Conservation (phyloP, 2,797 vertebrate species). For the Poeciliopsis paucimaculata region DNA sequence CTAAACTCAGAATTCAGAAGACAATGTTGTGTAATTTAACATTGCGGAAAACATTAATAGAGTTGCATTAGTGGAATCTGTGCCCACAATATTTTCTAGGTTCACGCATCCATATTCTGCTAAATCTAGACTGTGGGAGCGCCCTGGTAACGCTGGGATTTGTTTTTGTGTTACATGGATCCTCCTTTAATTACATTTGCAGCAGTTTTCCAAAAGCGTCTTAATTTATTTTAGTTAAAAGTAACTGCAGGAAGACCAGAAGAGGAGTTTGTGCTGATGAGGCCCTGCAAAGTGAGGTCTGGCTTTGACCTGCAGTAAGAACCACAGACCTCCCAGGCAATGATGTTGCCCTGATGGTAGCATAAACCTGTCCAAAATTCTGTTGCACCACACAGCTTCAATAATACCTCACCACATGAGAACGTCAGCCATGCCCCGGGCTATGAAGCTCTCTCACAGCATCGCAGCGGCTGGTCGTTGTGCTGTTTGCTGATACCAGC, state of each 20-base stretch:
- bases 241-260: neutral
- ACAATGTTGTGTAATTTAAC: neutral
- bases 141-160: neutral
- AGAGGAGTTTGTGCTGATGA: neutral
- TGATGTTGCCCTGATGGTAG: slow-evolving; percentile 2
- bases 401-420: neutral
- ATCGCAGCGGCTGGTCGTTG: neutral
- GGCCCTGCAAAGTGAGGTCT: neutral
- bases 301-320: neutral
- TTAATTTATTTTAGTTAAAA: neutral
- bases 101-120: neutral
- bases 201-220: neutral
- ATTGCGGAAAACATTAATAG: neutral
- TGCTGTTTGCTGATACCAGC: neutral
- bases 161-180: neutral
- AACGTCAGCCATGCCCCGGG: neutral
- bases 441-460: neutral
- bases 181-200: neutral
- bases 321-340: slow-evolving; percentile 4
- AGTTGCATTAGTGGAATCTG: neutral
- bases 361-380: neutral
- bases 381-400: slow-evolving; percentile 3
- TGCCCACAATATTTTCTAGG: neutral
- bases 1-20: neutral
- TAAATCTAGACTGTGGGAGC: neutral